Base-by-base conservation (phyloP, 2,888 invertebrate species). In the Saturnia japonica region DNA sequence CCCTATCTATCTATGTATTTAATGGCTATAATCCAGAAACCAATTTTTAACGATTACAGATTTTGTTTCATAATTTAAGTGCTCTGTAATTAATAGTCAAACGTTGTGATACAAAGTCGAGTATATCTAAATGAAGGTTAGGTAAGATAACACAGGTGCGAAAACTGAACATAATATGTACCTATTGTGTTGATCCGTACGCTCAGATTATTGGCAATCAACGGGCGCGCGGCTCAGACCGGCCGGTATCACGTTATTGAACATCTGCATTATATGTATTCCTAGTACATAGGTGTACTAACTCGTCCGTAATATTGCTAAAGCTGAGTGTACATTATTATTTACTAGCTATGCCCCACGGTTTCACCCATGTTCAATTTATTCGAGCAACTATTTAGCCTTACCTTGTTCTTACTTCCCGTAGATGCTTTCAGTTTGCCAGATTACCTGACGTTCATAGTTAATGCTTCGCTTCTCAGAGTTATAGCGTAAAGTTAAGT, bases 161-260 rank as follows among this genome's bases (percentile, higher is more conserved):
- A 64, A n/a, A 34, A 40, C 40, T 40, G 64, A 54, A 51, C 54
- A 68, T 28, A 68, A 68, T 51, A 47, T 54, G n/a, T 54, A n/a
- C n/a, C n/a, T n/a, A 45, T 67, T 67, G 47, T 67, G 47, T 47
- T 19, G 47, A 51, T 51, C 68, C 54, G 68, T 68, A 45, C 28
- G 54, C 34, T 64, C 9, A 68, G 68, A 68, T 68, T 68, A 68
- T 68, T 68, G 68, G 28, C 68, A 68, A 68, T 68, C 68, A 68
- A 68, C 54, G 68, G 14, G 54, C 54, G 54, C 54, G 22, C 54
- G 54, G 40, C 34, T 34, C 34, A 34, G 34, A 6, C n/a, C 34
- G 34, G 34, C 40, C 68, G 34, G 12, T 40, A 54, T 68, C 54
- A 54, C 28, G 47, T n/a, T 68, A 68, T 68, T 42, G 68, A 68